These are phyloP conservation scores for Gymnocypris eckloni DNA, from an alignment of 2,797 vertebrate genomes.

Conservation along the genomic window DNA sequence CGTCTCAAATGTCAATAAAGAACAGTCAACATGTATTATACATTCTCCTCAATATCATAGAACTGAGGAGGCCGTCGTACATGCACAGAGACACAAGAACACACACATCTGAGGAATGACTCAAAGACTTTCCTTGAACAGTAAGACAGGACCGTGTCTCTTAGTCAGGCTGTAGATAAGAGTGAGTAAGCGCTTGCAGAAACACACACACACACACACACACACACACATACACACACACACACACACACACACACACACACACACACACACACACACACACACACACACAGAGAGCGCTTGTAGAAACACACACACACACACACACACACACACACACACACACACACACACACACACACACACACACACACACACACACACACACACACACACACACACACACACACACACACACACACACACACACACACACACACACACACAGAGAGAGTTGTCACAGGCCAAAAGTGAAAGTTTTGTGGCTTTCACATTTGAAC, in stretches of 20 bases:
- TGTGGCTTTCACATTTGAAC: slow-evolving; percentile 47
- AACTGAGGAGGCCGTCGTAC: neutral
- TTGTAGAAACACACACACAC: no score
- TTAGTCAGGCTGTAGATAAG: neutral
- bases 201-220: slow-evolving; percentile 10
- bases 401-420: no score
- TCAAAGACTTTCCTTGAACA: neutral
- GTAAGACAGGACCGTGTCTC: neutral
- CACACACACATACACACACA: neutral
- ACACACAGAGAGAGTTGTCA: neutral
- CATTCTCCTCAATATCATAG: neutral
- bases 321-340: no score
- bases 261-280: no score
- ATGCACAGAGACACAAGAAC: neutral
- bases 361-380: no score
- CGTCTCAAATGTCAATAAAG: slow-evolving; percentile 74
- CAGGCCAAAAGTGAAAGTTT: slow-evolving; percentile 55
- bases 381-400: no score
- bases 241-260: no score
- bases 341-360: no score
- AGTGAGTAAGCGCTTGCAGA: slow-evolving; percentile 10
- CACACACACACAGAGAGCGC: no score
- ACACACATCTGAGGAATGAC: neutral
- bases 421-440: neutral
- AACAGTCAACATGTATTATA: slow-evolving; percentile 30